Evolutionary conservation across 2,113 vertebrate genomes (phyloP), one percentile per base, ranked within the genome.

Genomic region (Perca flavescens): DNA sequence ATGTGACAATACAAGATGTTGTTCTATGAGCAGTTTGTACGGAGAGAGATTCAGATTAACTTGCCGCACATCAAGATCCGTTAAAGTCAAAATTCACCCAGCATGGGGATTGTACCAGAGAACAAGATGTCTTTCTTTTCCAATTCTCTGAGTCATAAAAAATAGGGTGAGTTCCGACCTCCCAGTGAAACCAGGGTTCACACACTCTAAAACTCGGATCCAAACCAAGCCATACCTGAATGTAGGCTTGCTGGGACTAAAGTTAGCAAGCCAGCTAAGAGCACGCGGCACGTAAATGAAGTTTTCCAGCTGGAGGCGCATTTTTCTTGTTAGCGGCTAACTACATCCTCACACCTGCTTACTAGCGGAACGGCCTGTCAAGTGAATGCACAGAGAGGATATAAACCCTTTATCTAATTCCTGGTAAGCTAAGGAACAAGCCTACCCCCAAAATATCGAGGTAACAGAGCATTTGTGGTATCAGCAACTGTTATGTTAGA

Each of bases 1-100:
- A 89, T 85, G 83, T 94, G 93, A 96, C 91, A 96, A 91, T 90
- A 88, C 90, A 88, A 92, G 65, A 88, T 93, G 95, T 94, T 92
- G 87, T 90, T 95, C 91, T 92, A 87, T 79, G 88, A 83, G 86
- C 84, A 86, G 79, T 91, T 87, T 79, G 84, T 64, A 84, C 43
- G 49, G 74, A 82, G 80, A 81, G 81, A 79, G 87, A 90, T 84
- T 86, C 82, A 88, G 88, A 94, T 93, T 90, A 94, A 91, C 82
- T 87, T 88, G 86, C 87, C 64, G 83, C 88, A 89, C 79, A 89
- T 95, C 93, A 91, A 78, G 64, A 87, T 79, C 70, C 21, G 62
- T 94, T 94, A 91, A 80, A 92, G 82, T 95, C 91, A 92, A 85
- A 92, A 71, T 78, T 79, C 36, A 87, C 60, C 62, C 64, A 73